phyloP scores from a whole-genome alignment of 2,113 vertebrate species.

The Peromyscus polionotus region DNA sequence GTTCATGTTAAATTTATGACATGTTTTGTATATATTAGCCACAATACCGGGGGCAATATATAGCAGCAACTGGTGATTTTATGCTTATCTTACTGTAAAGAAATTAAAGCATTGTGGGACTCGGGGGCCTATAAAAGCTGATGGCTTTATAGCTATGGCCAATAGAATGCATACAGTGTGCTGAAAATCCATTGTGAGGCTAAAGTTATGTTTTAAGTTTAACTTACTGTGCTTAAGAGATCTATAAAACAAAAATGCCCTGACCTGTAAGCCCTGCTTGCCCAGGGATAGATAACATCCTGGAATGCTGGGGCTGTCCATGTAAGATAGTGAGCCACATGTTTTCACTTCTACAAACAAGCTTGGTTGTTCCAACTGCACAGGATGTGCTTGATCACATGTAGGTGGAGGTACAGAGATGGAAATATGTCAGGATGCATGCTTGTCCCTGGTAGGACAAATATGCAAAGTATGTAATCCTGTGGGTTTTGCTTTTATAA shows the following conservation, averaged over 20 bases:
- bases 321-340: too few species aligned
- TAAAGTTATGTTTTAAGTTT: not conserved
- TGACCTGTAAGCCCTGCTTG: not conserved
- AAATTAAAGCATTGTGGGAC: not conserved
- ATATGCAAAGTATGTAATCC: not conserved
- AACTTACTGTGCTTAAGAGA: not conserved
- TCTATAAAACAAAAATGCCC: not conserved
- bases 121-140: not conserved
- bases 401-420: not conserved
- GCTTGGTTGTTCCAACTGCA: not conserved
- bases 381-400: not conserved
- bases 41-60: not conserved
- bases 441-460: not conserved
- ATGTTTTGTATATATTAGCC: not conserved
- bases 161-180: not conserved
- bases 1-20: not conserved
- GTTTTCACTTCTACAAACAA: too few species aligned
- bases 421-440: not conserved
- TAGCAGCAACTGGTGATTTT: not conserved
- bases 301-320: not conserved
- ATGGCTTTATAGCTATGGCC: conserved; percentile 3
- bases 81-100: not conserved
- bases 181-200: not conserved
- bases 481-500: not conserved
- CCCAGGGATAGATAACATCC: not conserved